Conservation (phyloP, 2,113 vertebrate genomes). For the Osmerus mordax region DNA sequence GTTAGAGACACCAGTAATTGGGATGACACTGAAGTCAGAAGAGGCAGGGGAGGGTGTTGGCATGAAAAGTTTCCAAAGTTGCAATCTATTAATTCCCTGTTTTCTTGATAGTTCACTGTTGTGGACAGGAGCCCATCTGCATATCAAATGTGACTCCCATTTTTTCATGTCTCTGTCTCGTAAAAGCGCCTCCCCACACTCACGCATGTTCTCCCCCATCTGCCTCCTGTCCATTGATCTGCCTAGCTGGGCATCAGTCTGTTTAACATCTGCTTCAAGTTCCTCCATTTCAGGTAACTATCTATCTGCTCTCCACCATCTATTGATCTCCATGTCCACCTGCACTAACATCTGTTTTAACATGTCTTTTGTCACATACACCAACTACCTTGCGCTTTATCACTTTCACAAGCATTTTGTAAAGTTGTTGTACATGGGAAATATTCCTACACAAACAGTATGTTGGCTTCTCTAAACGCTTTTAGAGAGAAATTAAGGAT, state of each 20-base stretch:
- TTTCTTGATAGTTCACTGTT: constrained; percentile 53
- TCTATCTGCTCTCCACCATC: constrained; percentile 60
- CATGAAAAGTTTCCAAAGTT: constrained; percentile 54
- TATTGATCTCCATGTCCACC: constrained; percentile 78
- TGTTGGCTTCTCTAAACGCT: background rate
- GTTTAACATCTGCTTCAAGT: constrained; percentile 78
- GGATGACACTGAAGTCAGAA: constrained; percentile 63
- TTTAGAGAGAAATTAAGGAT: background rate
- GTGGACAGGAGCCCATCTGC: constrained; percentile 69
- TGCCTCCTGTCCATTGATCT: constrained; percentile 79
- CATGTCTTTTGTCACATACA: constrained; percentile 66
- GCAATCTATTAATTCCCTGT: constrained; percentile 56
- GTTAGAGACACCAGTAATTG: constrained; percentile 75
- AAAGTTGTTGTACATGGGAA: constrained; percentile 32
- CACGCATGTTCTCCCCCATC: constrained; percentile 73
- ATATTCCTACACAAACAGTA: constrained; percentile 8
- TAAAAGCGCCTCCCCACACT: constrained; percentile 60
- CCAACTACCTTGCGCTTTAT: constrained; percentile 60
- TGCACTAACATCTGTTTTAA: constrained; percentile 76
- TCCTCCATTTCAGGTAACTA: constrained; percentile 76
- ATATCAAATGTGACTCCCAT: constrained; percentile 70
- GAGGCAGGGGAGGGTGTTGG: constrained; percentile 68
- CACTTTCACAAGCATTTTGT: constrained; percentile 58
- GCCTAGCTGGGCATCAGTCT: constrained; percentile 75
- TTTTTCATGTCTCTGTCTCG: constrained; percentile 61